Base-by-base conservation (phyloP, 2,797 vertebrate species). In the Arrhamphus sclerolepis region DNA sequence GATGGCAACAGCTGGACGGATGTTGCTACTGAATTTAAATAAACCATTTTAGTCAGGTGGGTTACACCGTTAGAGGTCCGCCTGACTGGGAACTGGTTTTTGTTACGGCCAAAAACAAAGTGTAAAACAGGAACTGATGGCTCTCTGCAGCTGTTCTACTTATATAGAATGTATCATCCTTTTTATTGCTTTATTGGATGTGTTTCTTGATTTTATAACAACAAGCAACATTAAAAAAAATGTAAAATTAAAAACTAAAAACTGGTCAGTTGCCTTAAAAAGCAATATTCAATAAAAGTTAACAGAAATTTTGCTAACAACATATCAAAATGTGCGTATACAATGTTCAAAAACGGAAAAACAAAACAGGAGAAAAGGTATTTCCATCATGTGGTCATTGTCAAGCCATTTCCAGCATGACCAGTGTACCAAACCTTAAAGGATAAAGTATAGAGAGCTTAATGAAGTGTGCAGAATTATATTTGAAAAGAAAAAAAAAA, bases 231-330 rank as follows among this genome's bases (percentile, higher is more conserved):
- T n/a, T 40, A 5, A 9, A 42, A 44, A 44, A 44, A 19, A 6
- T 7, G 17, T 10, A 6, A 42, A 2, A 7, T 21, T 16, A 54
- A 48, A 41, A 53, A 38, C 22, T 14, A 5, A 16, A 49, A 28
- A 41, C 9, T 44, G 20, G 11, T 19, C 14, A 1, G 4, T 40
- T 6, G 11, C 19, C n/a, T 43, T 43, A 16, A 60, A n/a, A 53
- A 52, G 22, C 54, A 55, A 58, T n/a, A 7, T 31, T 34, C 26
- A 55, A 19, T 31, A 39, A 56, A 49, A 29, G 11, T 43, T 16
- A 26, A 29, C 6, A 34, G 16, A 18, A 57, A 42, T 20, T 44
- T 31, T 2, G 21, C 21, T 17, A 8, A 17, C 47, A 11, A 50
- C 20, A 17, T 4, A 41, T 38, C 21, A 14, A 44, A 59, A 26